Base-by-base conservation (phyloP, 2,797 vertebrate genomes). In the Centropyge bicolor region DNA sequence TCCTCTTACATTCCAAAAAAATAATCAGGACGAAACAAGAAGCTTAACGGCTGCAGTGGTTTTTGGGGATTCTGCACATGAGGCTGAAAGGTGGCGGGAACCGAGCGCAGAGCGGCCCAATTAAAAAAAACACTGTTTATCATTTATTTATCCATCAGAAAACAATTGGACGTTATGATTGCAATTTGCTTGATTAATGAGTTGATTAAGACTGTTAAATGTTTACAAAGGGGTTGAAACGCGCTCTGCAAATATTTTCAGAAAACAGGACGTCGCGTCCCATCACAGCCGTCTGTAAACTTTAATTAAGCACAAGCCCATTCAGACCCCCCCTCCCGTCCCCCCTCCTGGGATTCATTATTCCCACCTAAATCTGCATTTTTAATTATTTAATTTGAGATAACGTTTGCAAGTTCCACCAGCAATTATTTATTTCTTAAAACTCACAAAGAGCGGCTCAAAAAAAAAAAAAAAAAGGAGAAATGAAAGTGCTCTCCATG, bases 141-240 rank as follows among this genome's bases (percentile, higher is more conserved):
- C 91, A 92, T 93, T 92, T 92, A 93, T 93, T 93, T 92, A 92
- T 91, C 93, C 91, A 89, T 92, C 90, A 93, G 79, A 90, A 92
- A 92, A 94, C 92, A 94, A 94, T 95, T 94, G 94, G 88, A 93
- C 77, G 88, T 92, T 93, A 91, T 92, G 94, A 94, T 95, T 92
- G 91, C 92, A 93, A 94, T 94, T 93, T 93, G 89, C 91, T 89
- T 92, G 95, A 96, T 95, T 95, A 95, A 95, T 93, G 92, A 95
- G 90, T 94, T 93, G 93, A 95, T 95, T 95, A 95, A 91, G 92
- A 92, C 85, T 71, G 85, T 89, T 92, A 92, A 94, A 94, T 94
- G 92, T 94, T 94, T 94, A 93, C 91, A 95, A 94, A 94, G 89
- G 88, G 89, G 74, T 85, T 91, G 84, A 83, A 90, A 89, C 68